Base-by-base conservation (phyloP, 1,140 invertebrate species). In the Pseudomyrmex concolor region DNA sequence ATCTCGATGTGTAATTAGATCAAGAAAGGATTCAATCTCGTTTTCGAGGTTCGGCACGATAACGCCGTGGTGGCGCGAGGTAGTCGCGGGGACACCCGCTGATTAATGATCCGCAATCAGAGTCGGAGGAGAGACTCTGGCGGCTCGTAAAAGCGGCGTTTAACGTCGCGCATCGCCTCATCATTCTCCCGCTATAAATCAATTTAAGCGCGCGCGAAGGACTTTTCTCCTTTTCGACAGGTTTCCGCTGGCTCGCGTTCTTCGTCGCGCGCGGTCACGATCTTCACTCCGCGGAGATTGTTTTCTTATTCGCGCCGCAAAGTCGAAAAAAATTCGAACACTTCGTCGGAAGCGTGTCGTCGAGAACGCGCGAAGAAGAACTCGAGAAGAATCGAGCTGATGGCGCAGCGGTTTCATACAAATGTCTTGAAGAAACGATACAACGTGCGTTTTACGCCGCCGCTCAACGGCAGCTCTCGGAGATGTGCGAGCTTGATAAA, bases 51-150 rank as follows among this genome's bases (percentile, higher is more conserved):
- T 48, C 43, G 9, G 9, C 25, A 17, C 68, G 71, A 77, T 84
- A 83, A 91, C 74, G 81, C 85, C 34, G 4, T 34, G 34, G 34
- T 34, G 89, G 88, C 89, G 83, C 70, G 84, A 64, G 68, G 55
- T 34, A 7, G 76, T 80, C 70, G 76, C 59, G 71, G 54, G 72
- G 87, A 67, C 68, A 84, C 83, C 72, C 63, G 77, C 85, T 92
- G 91, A 92, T 92, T 92, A 91, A 92, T 92, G 90, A 87, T 90
- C 81, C 71, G 86, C 87, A 89, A 91, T 92, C 90, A 91, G 86
- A 90, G 87, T 77, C 78, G 84, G 77, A n/a, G 83, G 86, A 84
- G 72, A 77, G 89, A 87, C 88, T 84, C 86, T 86, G 73, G 81
- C 80, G 77, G 77, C 85, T 88, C 86, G 90, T 92, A 90, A 92